Conservation (phyloP, 2,113 vertebrate species). For the Tupaia chinensis region DNA sequence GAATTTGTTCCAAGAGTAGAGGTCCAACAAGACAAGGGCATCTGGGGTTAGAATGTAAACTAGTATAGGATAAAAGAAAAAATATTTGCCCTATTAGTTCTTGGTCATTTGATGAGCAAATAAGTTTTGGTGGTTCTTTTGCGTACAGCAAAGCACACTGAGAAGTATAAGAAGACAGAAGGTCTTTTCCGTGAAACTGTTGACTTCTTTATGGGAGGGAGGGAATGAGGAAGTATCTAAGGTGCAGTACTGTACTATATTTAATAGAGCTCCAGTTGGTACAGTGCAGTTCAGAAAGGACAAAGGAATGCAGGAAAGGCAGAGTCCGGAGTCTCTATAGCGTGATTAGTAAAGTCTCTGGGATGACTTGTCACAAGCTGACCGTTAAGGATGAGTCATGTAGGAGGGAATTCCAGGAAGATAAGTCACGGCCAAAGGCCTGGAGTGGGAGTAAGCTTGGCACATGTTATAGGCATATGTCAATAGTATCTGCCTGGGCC, state of each 20-base stretch:
- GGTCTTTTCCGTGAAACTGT: not conserved
- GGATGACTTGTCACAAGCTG: not conserved
- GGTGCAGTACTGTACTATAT: not conserved
- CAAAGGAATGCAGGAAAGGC: not conserved
- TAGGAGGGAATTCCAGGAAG: not conserved
- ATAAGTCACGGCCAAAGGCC: not conserved
- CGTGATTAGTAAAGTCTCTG: not conserved
- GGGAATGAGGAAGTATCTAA: not conserved
- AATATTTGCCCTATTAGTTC: not conserved
- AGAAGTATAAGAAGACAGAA: not conserved
- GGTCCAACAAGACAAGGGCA: not conserved
- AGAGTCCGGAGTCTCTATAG: not conserved
- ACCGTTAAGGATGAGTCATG: not conserved
- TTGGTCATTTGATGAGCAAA: not conserved
- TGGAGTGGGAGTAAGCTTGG: not conserved
- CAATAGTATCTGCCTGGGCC: no score
- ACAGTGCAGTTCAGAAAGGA: not conserved
- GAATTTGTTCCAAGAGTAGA: not conserved
- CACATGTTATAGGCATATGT: rapidly evolving
- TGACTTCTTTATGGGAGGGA: not conserved
- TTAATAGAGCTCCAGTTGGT: not conserved
- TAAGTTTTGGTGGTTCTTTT: not conserved
- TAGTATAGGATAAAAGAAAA: not conserved
- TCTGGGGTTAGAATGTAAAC: not conserved
- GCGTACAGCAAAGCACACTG: not conserved